Base-by-base conservation (phyloP, 2,113 vertebrate species). In the Rhegmatorhina hoffmannsi region DNA sequence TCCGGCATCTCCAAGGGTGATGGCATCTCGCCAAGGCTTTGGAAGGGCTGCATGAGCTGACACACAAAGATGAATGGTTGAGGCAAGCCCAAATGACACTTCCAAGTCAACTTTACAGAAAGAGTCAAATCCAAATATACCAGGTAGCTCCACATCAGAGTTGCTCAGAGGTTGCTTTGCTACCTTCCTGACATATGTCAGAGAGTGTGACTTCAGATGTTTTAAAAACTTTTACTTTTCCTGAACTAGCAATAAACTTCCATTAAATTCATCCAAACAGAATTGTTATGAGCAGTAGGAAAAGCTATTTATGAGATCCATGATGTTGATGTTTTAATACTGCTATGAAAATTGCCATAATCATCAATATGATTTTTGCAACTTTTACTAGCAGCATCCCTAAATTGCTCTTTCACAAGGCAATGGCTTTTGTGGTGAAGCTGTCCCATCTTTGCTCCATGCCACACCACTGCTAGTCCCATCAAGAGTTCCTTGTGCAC, bases 1-100 rank as follows among this genome's bases (percentile, higher is more conserved):
- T 89, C 60, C 68, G 89, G 88, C 72, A 84, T 78, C 90, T 94
- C 76, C 63, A 80, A 93, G 79, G 59, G 34, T 47, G 56, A 84
- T 93, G 94, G 94, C 83, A 31, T 58, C 52, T 93, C 0, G 18
- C 96, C 94, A 95, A 78, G 47, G 60, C 59, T 92, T 74, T 93
- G 50, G 67, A 90, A 95, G 47, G 64, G 50, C 55, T 86, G 46
- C 46, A 38, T 81, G 68, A 93, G 50, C 60, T 90, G 86, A 86
- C 63, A 81, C 43, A 74, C 24, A 81, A 94, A 84, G 83, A 95
- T 44, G 40, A 95, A 93, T 77, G 18, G 50, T 50, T 90, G 68
- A 95, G 29, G 64, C 68, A 94, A 90, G 55, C 83, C 79, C 9
- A 8, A 64, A 81, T 72, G 72, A 90, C 59, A 77, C 17, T 86